Evolutionary conservation across 2,113 vertebrate species (phyloP), one percentile per base, ranked within the genome.

Genomic region (Nibea albiflora): DNA sequence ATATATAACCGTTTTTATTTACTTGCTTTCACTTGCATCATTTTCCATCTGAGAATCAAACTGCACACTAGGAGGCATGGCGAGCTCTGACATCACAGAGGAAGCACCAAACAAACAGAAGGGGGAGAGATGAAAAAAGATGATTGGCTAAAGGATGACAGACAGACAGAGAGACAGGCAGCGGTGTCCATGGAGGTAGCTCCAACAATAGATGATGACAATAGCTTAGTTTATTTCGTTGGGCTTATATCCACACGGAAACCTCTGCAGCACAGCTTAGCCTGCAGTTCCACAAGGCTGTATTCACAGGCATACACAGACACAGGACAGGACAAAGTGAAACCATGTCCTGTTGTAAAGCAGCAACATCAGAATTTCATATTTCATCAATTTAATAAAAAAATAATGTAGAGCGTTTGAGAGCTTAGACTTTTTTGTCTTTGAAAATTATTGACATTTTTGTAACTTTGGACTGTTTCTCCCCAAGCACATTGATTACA

Each of bases 1-100:
- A 78, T 68, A 85, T 64, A 85, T 64, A 81, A 84, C 49, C 3
- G 67, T 24, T 84, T 84, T 86, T 89, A 88, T 91, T 86, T 81
- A 87, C 85, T 84, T 82, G 65, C 62, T 73, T 84, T 84, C 8
- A n/a, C 76, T 86, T 83, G 78, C 73, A 77, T 86, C 28, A 78
- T 82, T 84, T 88, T 88, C 73, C 47, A 12, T 88, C 58, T 73
- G 52, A 54, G 66, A 79, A 67, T 88, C 54, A 85, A 87, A 89
- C 79, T 60, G 77, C 76, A 76, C 78, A 76, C 67, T 52, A 42
- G 53, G 73, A 84, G 75, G 75, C 61, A 65, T 63, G 83, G 71
- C 75, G 62, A 85, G 64, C 47, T 76, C 65, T 74, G 71, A 83
- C 78, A 56, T 80, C 69, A 89, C 47, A 68, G n/a, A 52, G 35